phyloP scores from a whole-genome alignment of 2,888 invertebrate species.

The Tenthredo mesomela region DNA sequence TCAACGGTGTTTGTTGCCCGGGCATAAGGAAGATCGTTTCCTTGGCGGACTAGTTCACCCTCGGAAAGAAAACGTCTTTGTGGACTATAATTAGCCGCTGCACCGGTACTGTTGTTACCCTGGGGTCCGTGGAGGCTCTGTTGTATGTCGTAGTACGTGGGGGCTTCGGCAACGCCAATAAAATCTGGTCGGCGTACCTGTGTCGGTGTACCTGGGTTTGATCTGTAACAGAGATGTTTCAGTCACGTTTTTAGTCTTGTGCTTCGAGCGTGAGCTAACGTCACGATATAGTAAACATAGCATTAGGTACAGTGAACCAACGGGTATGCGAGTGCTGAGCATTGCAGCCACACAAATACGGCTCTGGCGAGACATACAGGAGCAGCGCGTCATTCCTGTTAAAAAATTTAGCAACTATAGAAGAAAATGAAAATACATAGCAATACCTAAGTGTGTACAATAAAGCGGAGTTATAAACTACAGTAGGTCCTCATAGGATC shows the following conservation, averaged over 20 bases:
- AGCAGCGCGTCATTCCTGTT: constrained; percentile 74
- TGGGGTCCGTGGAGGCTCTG: constrained; percentile 69
- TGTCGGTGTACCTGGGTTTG: constrained; percentile 95
- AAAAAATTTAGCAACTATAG: constrained; percentile 63
- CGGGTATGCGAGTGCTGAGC: constrained; percentile 72
- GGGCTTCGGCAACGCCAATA: constrained; percentile 83
- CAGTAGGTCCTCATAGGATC: constrained; percentile 76
- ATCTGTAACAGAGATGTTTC: constrained; percentile 81
- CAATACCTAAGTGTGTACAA: constrained; percentile 70
- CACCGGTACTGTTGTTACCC: constrained; percentile 77
- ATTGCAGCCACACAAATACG: constrained; percentile 76
- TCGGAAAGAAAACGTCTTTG: constrained; percentile 90
- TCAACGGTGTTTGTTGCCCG: constrained; percentile 89
- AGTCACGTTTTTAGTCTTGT: constrained; percentile 34
- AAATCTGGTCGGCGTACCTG: constrained; percentile 94
- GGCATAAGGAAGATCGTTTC: constrained; percentile 83
- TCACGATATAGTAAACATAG: constrained; percentile 36
- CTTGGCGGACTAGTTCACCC: constrained; percentile 85
- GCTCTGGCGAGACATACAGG: constrained; percentile 74
- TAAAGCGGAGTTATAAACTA: constrained; percentile 75
- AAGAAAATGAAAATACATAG: constrained; percentile 59
- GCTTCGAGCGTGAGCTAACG: constrained; percentile 20
- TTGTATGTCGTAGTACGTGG: constrained; percentile 75
- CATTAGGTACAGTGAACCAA: constrained; percentile 52
- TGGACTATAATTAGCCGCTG: constrained; percentile 81